Percentiles rank a stretch among this genome's conserved stretches.
These are phyloP conservation scores for Heterotilapia buettikoferi DNA, from an alignment of 2,113 vertebrate genomes.

Conservation along the genomic window DNA sequence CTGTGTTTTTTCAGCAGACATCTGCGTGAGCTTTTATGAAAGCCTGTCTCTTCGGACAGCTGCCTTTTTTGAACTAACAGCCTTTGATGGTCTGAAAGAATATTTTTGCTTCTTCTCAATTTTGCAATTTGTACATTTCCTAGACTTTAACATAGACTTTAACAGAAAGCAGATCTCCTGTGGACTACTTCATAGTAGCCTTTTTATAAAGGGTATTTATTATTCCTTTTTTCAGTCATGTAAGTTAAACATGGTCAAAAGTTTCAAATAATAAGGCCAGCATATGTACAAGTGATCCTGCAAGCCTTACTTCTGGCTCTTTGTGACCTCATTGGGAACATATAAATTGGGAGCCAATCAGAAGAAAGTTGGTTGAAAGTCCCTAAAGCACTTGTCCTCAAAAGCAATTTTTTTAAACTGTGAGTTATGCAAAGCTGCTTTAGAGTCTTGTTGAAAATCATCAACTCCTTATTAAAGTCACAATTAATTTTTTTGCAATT, in stretches of 20 bases:
- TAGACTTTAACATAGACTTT: background rate
- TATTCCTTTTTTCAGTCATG: background rate
- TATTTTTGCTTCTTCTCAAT: background rate
- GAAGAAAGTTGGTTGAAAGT: background rate
- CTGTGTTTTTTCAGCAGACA: background rate
- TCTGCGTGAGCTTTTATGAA: background rate
- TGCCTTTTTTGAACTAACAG: background rate
- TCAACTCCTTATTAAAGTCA: background rate
- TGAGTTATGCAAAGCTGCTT: background rate
- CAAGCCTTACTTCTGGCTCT: background rate
- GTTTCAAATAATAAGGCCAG: background rate
- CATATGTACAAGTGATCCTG: background rate
- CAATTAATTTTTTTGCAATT: background rate
- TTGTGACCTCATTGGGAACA: background rate
- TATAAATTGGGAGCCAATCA: background rate
- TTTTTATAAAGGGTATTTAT: background rate
- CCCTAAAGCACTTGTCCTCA: fast-evolving
- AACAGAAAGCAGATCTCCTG: background rate
- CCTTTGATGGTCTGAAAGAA: background rate
- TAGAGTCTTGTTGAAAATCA: background rate
- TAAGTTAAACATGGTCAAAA: background rate
- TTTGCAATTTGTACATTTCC: background rate
- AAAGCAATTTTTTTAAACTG: background rate
- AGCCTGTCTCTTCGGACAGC: background rate
- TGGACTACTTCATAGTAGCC: background rate